Conservation (phyloP, 2,797 vertebrate genomes). For the Pseudopleuronectes americanus region DNA sequence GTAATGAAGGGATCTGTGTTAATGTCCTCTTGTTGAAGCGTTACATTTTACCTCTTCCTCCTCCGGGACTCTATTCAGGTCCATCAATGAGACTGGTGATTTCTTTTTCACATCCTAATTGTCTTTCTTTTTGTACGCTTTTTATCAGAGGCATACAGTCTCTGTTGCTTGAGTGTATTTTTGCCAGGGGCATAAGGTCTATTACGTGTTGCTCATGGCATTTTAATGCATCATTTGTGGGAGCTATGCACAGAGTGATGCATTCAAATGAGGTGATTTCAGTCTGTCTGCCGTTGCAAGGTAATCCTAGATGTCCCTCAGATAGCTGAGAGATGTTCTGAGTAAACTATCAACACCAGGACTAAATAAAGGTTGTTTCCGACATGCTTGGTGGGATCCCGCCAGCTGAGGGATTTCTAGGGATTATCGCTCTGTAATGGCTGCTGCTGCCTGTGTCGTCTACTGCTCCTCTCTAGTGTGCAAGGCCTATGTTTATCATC, state of each 20-base stretch:
- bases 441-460: conserved; percentile 22
- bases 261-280: conserved; percentile 44
- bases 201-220: conserved; percentile 57
- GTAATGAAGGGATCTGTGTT: conserved; percentile 69
- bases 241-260: conserved; percentile 53
- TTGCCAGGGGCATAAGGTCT: conserved; percentile 53
- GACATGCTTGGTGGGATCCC: conserved; percentile 37
- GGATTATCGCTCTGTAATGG: conserved; percentile 46
- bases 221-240: conserved; percentile 67
- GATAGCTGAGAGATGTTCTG: conserved; percentile 51
- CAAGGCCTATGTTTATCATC: conserved; percentile 62
- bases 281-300: conserved; percentile 36
- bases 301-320: conserved; percentile 53
- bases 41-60: conserved; percentile 67
- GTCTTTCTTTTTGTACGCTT: conserved; percentile 68
- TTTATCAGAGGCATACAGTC: conserved; percentile 69
- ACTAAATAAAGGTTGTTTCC: conserved; percentile 48
- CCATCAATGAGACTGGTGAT: conserved; percentile 66
- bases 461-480: conserved; percentile 42
- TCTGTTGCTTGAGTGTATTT: conserved; percentile 50
- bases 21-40: conserved; percentile 68
- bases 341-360: conserved; percentile 32
- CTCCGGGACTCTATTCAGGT: conserved; percentile 61
- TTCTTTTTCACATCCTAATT: conserved; percentile 67
- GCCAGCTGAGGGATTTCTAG: conserved; percentile 35